Evolutionary conservation across 2,113 vertebrate species (phyloP).

Genomic region (Syngnathus scovelli): DNA sequence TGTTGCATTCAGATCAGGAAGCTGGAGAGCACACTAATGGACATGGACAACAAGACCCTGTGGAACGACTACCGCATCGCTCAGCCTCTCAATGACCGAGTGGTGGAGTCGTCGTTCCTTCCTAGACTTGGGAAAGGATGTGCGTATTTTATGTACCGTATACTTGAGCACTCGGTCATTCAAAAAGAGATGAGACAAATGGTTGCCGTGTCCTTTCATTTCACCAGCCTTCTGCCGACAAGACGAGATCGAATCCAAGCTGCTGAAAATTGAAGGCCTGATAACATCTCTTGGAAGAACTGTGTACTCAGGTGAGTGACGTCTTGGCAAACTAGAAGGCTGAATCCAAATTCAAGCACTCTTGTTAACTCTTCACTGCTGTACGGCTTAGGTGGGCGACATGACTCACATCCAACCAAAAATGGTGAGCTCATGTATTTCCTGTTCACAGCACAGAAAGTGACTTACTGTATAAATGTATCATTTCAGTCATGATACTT

Average conservation of each 20-base stretch:
- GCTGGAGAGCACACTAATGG: constrained; percentile 79
- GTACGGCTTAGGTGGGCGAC: constrained; percentile 35
- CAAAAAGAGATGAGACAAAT: neutral
- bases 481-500: too few relatives aligned
- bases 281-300: constrained; percentile 68
- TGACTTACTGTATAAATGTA: neutral
- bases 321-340: neutral
- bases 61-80: constrained; percentile 77
- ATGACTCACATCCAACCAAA: constrained; percentile 12
- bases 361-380: neutral
- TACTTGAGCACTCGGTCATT: too few relatives aligned
- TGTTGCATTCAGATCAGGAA: constrained; percentile 64
- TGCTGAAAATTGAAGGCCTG: constrained; percentile 70
- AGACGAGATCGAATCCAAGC: constrained; percentile 71
- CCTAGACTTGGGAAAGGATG: constrained; percentile 58
- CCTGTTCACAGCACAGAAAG: neutral
- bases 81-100: constrained; percentile 76
- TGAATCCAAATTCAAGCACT: neutral
- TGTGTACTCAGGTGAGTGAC: constrained; percentile 45
- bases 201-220: neutral
- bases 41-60: constrained; percentile 76
- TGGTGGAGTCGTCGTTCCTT: constrained; percentile 80
- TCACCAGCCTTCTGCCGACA: constrained; percentile 70
- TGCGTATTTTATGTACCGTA: constrained; percentile 39
- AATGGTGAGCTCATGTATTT: constrained; percentile 33